Evolutionary conservation across 1,140 invertebrate species (phyloP).

Genomic region (Drosophila santomea): DNA sequence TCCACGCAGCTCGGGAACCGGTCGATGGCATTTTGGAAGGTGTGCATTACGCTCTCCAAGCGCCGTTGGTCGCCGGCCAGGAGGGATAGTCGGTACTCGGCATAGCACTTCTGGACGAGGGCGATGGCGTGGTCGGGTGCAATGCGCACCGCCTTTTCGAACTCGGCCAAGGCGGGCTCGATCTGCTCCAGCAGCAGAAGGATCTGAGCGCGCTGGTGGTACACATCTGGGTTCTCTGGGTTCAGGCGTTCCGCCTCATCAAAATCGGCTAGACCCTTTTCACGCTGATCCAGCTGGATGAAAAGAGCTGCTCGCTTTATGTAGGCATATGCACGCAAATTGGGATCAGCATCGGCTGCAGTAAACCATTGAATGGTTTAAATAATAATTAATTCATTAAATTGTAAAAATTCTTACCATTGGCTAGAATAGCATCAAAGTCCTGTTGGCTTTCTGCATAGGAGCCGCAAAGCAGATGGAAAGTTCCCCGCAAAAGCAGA

Average conservation of each 20-base stretch:
- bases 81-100: constrained; percentile 90
- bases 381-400: background rate
- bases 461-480: constrained; percentile 91
- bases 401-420: constrained; percentile 65
- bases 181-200: constrained; percentile 92
- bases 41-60: constrained; percentile 87
- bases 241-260: constrained; percentile 90
- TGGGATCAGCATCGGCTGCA: constrained; percentile 85
- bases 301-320: constrained; percentile 94
- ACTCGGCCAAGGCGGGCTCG: constrained; percentile 92
- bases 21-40: constrained; percentile 90
- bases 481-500: constrained; percentile 92
- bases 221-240: constrained; percentile 93
- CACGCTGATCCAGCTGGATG: constrained; percentile 91
- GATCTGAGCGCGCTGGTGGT: constrained; percentile 91
- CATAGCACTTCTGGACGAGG: constrained; percentile 94
- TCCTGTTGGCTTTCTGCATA: constrained; percentile 90
- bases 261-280: constrained; percentile 92
- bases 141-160: constrained; percentile 92
- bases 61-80: constrained; percentile 86
- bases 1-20: constrained; percentile 94
- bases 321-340: constrained; percentile 93
- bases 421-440: constrained; percentile 88
- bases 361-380: background rate
- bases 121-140: constrained; percentile 94